Percentiles rank a stretch among this genome's conserved stretches.
phyloP scores from a whole-genome alignment of 2,113 vertebrate species.

The Camelus dromedarius region DNA sequence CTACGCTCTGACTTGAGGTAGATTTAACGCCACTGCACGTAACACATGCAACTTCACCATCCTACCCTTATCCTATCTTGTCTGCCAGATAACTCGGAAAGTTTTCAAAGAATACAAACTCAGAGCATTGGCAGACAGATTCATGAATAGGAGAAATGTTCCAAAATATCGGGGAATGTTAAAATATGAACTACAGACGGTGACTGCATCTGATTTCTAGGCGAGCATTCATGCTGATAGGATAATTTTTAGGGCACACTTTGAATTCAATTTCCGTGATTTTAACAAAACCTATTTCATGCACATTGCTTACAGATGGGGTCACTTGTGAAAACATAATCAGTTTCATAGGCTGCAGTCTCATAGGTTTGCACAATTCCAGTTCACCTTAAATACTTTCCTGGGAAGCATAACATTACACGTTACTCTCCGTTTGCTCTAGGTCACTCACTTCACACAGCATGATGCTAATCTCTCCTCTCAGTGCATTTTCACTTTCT shows the following conservation, averaged over 20 bases:
- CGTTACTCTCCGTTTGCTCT: not conserved
- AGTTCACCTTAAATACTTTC: slow-evolving; percentile 50
- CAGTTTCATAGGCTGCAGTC: slow-evolving; percentile 65
- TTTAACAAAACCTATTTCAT: slow-evolving; percentile 80
- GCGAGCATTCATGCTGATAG: slow-evolving; percentile 65
- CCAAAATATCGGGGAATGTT: slow-evolving; percentile 55
- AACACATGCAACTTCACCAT: not conserved
- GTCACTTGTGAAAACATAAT: slow-evolving; percentile 61
- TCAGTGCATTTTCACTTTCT: not conserved
- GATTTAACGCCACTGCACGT: not conserved
- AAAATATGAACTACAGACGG: slow-evolving; percentile 63
- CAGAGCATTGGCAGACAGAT: slow-evolving; percentile 51
- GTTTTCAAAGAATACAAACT: slow-evolving; percentile 61
- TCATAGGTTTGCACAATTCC: slow-evolving; percentile 50
- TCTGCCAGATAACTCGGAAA: slow-evolving; percentile 42
- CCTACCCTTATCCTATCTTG: not conserved
- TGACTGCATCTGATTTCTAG: slow-evolving; percentile 76
- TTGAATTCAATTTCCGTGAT: slow-evolving; percentile 78
- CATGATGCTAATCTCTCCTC: not conserved
- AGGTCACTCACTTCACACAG: not conserved
- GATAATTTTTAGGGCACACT: slow-evolving; percentile 72
- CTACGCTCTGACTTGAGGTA: not conserved
- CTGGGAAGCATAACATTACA: slow-evolving; percentile 33
- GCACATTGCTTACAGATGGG: slow-evolving; percentile 75
- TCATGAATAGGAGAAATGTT: slow-evolving; percentile 52